Conservation (phyloP, 2,888 invertebrate genomes). For the Diarsia brunnea region DNA sequence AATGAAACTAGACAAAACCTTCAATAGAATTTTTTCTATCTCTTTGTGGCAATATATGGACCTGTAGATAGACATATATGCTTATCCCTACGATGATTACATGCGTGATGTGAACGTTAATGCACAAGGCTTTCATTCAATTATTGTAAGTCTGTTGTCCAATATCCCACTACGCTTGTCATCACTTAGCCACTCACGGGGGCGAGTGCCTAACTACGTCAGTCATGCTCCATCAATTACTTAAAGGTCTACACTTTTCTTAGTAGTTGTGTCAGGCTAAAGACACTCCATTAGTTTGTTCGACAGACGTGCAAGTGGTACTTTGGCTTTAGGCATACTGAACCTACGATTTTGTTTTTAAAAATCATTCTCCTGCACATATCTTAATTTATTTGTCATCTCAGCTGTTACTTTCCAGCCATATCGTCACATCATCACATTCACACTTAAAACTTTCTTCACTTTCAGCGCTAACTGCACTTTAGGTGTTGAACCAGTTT, state of each 20-base stretch:
- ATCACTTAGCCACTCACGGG: constrained; percentile 32
- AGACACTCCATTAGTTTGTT: constrained; percentile 43
- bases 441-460: not conserved
- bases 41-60: not conserved
- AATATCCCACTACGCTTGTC: constrained; percentile 36
- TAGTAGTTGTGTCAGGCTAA: constrained; percentile 43
- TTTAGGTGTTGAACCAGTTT: too few relatives aligned
- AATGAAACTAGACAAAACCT: not conserved
- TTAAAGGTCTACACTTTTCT: constrained; percentile 46
- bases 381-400: not conserved
- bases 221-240: constrained; percentile 47
- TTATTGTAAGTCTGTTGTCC: constrained; percentile 10
- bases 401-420: not conserved
- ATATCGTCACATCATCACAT: not conserved
- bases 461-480: too few relatives aligned
- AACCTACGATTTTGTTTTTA: not conserved
- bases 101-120: not conserved
- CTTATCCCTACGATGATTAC: not conserved
- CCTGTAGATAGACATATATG: not conserved
- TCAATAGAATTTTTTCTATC: not conserved
- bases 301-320: constrained; percentile 14
- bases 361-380: not conserved
- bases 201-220: constrained; percentile 31
- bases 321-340: not conserved
- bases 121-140: constrained; percentile 4